Percentiles rank a stretch among this genome's conserved stretches.
Evolutionary conservation across 2,113 vertebrate genomes (phyloP).

Genomic region (Ciconia maguari): DNA sequence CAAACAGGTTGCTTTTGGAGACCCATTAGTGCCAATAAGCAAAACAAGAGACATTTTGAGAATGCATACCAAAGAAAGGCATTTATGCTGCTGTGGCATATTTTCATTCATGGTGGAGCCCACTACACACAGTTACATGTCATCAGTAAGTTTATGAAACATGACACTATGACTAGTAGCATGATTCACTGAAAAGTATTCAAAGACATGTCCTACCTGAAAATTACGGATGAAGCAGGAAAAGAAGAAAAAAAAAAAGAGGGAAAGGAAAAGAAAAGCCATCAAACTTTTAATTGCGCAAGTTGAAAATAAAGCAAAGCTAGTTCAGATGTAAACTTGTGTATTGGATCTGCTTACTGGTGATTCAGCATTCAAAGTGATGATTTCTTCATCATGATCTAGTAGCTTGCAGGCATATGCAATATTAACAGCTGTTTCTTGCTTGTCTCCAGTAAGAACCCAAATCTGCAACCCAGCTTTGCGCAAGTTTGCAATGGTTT

Average conservation of each 20-base stretch:
- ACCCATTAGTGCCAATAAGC: neutral
- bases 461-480: slow-evolving; percentile 95
- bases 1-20: neutral
- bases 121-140: neutral
- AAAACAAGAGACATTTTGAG: neutral
- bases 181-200: neutral
- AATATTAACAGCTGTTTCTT: slow-evolving; percentile 96
- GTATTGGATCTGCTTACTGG: slow-evolving; percentile 71
- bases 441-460: slow-evolving; percentile 98
- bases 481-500: slow-evolving; percentile 87
- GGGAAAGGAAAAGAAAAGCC: neutral
- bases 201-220: slow-evolving; percentile 34
- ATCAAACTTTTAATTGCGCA: neutral
- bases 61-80: neutral
- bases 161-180: neutral
- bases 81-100: neutral
- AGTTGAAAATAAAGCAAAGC: neutral
- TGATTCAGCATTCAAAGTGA: slow-evolving; percentile 93
- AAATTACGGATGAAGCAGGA: slow-evolving; percentile 5
- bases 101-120: neutral
- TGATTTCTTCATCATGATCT: slow-evolving; percentile 90
- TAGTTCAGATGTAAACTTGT: neutral
- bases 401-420: slow-evolving; percentile 95
- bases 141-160: neutral
- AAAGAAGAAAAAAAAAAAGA: neutral